Base-by-base conservation (phyloP, 1,140 invertebrate species). In the Lordiphosa stackelbergi region DNA sequence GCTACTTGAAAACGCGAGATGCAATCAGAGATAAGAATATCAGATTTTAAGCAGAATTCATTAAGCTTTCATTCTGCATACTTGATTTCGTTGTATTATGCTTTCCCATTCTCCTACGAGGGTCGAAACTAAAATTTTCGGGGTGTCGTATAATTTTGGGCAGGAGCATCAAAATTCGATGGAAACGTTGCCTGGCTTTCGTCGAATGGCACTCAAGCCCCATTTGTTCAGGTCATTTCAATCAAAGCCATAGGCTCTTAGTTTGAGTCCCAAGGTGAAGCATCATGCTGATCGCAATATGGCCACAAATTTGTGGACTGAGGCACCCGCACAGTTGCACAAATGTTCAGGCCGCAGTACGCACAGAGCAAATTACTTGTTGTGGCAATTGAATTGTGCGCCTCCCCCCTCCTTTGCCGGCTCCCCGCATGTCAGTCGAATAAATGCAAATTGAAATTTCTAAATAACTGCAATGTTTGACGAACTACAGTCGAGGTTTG, bases 371-470 rank as follows among this genome's bases (percentile, higher is more conserved):
- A 75, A 73, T 73, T 56, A 66, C 79, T 70, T 68, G 59, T 63
- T 38, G 35, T 49, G n/a, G 36, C 36, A 59, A 53, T 43, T 54
- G 37, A 13, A 10, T 54, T 51, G 22, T 19, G 11, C 34, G 3
- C 3, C 3, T 38, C 3, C 12, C n/a, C 5, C n/a, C 11, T 41
- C 28, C 6, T 5, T 11, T 12, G 38, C 7, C 19, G 36, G 13
- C 8, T 34, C 7, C n/a, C 8, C 34, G 9, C 43, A 16, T 46
- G 11, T 57, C 28, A 31, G 48, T 38, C 37, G 24, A 46, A 43
- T 46, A 58, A 68, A 54, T 60, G 49, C 51, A 78, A 78, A 78
- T 78, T 79, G 54, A 70, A 78, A 70, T 78, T 66, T 75, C 66
- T 68, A 74, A 79, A 79, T 75, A 81, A 75, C 55, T 81, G 46